Evolutionary conservation across 2,113 vertebrate species (phyloP).

Genomic region (Vulpes ferrilata): DNA sequence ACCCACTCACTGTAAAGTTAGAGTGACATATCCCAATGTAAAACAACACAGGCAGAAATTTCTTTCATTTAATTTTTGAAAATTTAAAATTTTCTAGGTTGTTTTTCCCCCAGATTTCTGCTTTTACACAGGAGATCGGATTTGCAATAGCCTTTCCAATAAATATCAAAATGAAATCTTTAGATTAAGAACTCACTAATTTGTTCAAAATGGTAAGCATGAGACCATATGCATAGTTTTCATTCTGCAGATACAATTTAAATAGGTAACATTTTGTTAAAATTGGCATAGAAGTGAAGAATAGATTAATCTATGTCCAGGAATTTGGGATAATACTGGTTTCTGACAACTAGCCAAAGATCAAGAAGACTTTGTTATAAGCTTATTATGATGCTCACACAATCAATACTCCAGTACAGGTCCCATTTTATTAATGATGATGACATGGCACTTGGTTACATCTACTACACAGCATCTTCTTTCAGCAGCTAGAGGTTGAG

Average conservation of each 20-base stretch:
- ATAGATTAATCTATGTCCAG: not conserved
- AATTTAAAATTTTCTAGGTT: not conserved
- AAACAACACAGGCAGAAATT: not conserved
- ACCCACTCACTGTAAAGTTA: not conserved
- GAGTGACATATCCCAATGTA: not conserved
- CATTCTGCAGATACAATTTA: slow-evolving; percentile 36
- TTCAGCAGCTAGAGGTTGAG: not conserved
- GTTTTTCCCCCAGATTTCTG: not conserved
- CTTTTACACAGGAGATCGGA: not conserved
- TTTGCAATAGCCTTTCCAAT: slow-evolving; percentile 36
- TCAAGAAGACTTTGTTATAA: not conserved
- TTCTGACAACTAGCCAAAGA: slow-evolving; percentile 34
- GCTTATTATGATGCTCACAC: not conserved
- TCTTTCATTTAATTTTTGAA: not conserved
- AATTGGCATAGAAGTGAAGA: slow-evolving; percentile 36
- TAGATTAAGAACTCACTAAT: not conserved
- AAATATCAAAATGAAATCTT: slow-evolving; percentile 46
- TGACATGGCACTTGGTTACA: not conserved
- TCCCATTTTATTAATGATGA: not conserved
- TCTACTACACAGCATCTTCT: not conserved
- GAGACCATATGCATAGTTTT: not conserved
- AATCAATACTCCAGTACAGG: not conserved
- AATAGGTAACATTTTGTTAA: slow-evolving; percentile 40
- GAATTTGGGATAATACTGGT: not conserved
- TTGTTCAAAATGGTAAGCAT: slow-evolving; percentile 31